phyloP scores from a whole-genome alignment of 2,113 vertebrate genomes.

The Forbesichthys papilliferus region DNA sequence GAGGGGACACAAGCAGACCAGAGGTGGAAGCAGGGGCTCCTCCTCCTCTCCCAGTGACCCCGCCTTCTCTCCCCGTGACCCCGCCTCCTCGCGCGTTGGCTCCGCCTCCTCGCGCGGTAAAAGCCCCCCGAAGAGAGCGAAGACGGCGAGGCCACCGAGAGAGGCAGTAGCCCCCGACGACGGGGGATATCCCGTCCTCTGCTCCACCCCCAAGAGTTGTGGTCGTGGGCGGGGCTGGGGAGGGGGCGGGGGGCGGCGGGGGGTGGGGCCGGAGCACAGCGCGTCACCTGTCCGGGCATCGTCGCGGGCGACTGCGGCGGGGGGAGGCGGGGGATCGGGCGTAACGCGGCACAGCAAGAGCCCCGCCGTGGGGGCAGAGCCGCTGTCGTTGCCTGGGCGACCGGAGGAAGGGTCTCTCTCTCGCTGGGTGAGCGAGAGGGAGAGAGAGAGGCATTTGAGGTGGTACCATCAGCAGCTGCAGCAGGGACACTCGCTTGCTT shows the following conservation, averaged over 20 bases:
- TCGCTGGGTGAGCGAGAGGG: constrained; percentile 43
- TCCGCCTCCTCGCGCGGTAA: constrained; percentile 64
- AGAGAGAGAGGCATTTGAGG: constrained; percentile 81
- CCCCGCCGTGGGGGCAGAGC: not conserved
- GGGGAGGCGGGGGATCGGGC: too few species aligned
- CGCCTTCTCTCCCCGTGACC: not conserved
- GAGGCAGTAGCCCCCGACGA: constrained; percentile 8
- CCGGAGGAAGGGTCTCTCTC: constrained; percentile 3
- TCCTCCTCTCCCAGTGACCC: not conserved
- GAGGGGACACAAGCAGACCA: constrained; percentile 76
- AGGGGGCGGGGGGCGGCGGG: not conserved
- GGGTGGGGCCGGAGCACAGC: constrained; percentile 50
- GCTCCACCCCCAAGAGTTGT: constrained; percentile 72
- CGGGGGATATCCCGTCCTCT: constrained; percentile 49
- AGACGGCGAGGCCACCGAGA: constrained; percentile 57
- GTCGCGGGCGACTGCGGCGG: too few species aligned
- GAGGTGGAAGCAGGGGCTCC: constrained; percentile 25
- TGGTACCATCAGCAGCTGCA: constrained; percentile 89
- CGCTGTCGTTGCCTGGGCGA: not conserved
- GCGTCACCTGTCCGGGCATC: constrained; percentile 63
- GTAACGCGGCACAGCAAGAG: too few species aligned
- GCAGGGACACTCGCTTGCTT: constrained; percentile 65
- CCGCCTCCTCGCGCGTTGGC: not conserved
- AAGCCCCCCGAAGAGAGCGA: constrained; percentile 81
- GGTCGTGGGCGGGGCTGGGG: constrained; percentile 34